Evolutionary conservation across 2,888 invertebrate genomes (phyloP).

Genomic region (Polydrusus tereticollis): DNA sequence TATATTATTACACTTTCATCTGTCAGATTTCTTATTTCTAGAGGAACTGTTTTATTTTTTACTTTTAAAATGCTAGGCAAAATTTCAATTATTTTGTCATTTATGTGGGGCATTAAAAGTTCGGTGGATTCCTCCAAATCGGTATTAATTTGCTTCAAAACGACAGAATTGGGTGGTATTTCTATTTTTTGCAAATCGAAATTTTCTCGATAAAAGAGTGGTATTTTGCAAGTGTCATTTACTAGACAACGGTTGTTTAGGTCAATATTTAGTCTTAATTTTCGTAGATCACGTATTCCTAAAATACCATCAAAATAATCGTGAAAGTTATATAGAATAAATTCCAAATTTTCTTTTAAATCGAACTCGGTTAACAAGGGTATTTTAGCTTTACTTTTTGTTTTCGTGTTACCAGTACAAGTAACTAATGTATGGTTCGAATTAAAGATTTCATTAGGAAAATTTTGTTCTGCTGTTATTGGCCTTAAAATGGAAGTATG

Average conservation of each 20-base stretch:
- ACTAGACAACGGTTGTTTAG: background rate
- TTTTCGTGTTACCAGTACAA: conserved; percentile 11
- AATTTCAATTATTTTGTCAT: conserved; percentile 8
- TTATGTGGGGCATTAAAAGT: conserved; percentile 12
- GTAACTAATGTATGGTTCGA: conserved; percentile 11
- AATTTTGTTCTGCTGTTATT: conserved; percentile 23
- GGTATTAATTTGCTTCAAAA: conserved; percentile 2
- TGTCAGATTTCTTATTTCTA: conserved; percentile 8
- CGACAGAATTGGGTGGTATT: background rate
- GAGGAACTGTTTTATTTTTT: background rate
- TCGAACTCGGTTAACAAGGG: background rate
- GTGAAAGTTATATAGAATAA: conserved; percentile 7
- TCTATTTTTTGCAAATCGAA: conserved; percentile 13
- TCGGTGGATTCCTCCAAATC: background rate
- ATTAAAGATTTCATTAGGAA: conserved; percentile 4
- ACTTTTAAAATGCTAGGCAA: background rate
- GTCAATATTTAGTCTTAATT: conserved; percentile 11
- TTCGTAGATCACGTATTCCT: conserved; percentile 4
- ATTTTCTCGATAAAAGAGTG: background rate
- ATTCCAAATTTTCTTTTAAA: background rate
- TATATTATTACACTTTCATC: background rate
- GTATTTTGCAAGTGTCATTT: conserved; percentile 1
- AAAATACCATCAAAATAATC: conserved; percentile 10
- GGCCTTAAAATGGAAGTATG: conserved; percentile 36
- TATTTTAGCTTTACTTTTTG: conserved; percentile 11